A percentile compares a stretch with the other conserved stretches of the same genome.
Conservation (phyloP, 2,888 invertebrate genomes). For the Meganola albula region DNA sequence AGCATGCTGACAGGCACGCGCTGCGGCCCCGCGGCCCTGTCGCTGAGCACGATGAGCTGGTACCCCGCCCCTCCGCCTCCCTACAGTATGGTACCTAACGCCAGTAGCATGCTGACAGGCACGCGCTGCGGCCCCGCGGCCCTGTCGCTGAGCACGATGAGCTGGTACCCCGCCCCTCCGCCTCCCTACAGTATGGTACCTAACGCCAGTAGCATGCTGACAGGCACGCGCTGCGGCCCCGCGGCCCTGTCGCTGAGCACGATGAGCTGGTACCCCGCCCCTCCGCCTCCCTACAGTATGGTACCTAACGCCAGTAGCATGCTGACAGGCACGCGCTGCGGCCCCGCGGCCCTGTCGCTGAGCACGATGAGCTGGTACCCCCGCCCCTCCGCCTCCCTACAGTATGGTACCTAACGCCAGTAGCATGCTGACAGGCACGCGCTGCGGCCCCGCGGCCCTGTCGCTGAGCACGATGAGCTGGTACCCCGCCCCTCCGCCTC, state of each 20-base stretch:
- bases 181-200: background rate
- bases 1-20: background rate
- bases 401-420: background rate
- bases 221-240: background rate
- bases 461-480: background rate
- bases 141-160: background rate
- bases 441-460: background rate
- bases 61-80: background rate
- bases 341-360: background rate
- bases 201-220: background rate
- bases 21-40: slow-evolving; percentile 43
- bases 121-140: slow-evolving; percentile 7
- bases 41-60: slow-evolving; percentile 27
- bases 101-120: slow-evolving; percentile 48
- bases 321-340: background rate
- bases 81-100: background rate
- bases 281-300: background rate
- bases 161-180: background rate
- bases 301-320: background rate
- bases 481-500: background rate
- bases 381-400: background rate
- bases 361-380: background rate
- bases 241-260: background rate
- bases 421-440: background rate
- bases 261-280: background rate